Percentiles rank a stretch among this genome's conserved stretches.
Conservation (phyloP, 2,888 invertebrate genomes). For the Serripes groenlandicus region DNA sequence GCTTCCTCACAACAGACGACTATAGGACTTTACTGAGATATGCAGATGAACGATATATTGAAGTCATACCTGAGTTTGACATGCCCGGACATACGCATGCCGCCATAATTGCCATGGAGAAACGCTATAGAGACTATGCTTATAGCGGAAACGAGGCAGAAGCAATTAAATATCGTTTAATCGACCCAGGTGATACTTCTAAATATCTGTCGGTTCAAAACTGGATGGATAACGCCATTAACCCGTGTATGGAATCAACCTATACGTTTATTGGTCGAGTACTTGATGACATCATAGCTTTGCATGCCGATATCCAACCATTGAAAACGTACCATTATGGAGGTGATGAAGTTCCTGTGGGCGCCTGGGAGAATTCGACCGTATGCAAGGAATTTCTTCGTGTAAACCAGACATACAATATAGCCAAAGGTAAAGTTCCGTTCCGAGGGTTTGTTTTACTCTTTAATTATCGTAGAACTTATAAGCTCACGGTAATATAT, state of each 20-base stretch:
- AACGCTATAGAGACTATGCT: conserved; percentile 65
- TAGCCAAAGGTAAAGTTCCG: conserved; percentile 54
- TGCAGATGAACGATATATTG: conserved; percentile 79
- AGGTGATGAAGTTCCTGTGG: conserved; percentile 82
- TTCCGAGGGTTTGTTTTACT: no score
- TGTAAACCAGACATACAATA: conserved; percentile 37
- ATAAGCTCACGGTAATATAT: no score
- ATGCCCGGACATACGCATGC: conserved; percentile 84
- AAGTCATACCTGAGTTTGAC: conserved; percentile 84
- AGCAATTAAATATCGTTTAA: conserved; percentile 69
- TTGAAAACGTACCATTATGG: conserved; percentile 82
- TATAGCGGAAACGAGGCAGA: conserved; percentile 37
- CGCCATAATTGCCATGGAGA: conserved; percentile 82
- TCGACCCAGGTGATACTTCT: conserved; percentile 73
- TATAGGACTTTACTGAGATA: conserved; percentile 78
- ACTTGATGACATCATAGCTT: conserved; percentile 65
- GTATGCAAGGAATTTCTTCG: conserved; percentile 68
- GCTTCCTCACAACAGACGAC: conserved; percentile 71
- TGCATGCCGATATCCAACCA: conserved; percentile 77
- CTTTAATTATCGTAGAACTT: no score
- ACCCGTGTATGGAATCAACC: conserved; percentile 78
- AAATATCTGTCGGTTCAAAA: conserved; percentile 75
- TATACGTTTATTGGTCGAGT: conserved; percentile 78
- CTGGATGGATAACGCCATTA: conserved; percentile 78
- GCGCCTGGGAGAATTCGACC: conserved; percentile 82